These are phyloP conservation scores for Hippopotamyrus pictus DNA, from an alignment of 2,797 vertebrate genomes.

Conservation along the genomic window DNA sequence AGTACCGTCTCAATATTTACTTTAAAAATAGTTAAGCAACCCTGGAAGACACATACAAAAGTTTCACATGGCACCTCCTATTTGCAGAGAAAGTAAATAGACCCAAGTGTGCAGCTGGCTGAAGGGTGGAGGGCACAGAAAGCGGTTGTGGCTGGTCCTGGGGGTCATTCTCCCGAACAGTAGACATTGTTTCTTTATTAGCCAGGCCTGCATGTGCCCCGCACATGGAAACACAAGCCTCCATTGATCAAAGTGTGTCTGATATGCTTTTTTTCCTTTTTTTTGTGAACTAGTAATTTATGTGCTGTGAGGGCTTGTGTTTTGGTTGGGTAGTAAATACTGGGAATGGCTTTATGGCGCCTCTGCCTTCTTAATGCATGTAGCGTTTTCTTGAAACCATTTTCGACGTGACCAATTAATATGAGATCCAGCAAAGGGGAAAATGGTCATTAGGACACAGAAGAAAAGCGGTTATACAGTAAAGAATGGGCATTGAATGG, in stretches of 20 bases:
- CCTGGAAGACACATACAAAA: background rate
- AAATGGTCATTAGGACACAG: background rate
- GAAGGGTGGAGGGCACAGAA: background rate
- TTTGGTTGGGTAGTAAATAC: slow-evolving; percentile 19
- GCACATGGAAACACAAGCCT: background rate
- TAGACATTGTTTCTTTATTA: background rate
- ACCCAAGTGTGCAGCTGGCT: background rate
- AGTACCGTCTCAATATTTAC: background rate
- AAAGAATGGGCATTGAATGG: background rate
- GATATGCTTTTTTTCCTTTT: background rate
- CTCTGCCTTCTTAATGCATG: background rate
- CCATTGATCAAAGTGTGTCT: background rate
- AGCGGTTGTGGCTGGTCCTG: background rate
- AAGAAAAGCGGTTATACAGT: background rate
- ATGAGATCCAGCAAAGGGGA: background rate
- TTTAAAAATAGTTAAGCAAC: background rate
- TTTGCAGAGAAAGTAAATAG: background rate
- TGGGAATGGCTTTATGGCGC: background rate
- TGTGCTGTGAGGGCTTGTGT: slow-evolving; percentile 14
- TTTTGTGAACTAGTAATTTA: background rate
- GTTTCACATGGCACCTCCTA: background rate
- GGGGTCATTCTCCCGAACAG: background rate
- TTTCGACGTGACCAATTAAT: background rate
- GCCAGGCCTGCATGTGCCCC: background rate
- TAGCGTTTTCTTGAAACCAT: background rate